Base-by-base conservation (phyloP, 1,140 invertebrate species). In the Eriosoma lanigerum region DNA sequence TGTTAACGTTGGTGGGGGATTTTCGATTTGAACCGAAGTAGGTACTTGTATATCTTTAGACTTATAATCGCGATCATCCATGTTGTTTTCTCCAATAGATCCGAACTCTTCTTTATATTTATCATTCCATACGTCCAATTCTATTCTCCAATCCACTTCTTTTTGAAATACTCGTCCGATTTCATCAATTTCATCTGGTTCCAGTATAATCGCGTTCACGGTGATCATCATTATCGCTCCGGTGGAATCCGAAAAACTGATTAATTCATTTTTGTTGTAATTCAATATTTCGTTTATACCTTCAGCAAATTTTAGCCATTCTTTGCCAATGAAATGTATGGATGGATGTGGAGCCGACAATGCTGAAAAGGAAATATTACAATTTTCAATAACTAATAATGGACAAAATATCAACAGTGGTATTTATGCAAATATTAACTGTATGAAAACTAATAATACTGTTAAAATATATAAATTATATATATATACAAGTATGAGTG, bases 71-170 rank as follows among this genome's bases (percentile, higher is more conserved):
- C 13, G 15, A n/a, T 78, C 6, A 8, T 60, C 15, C n/a, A 48
- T 13, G 4, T 44, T 26, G 32, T 60, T 48, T 29, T 76, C 56
- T n/a, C 21, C 21, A 0, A 44, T 24, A 4, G 52, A 10, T 12
- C 73, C 56, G 13, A 46, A 76, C n/a, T 32, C 12, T 46, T 44
- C 73, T 76, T 48, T 76, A 19, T 60, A 76, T n/a, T 60, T 76
- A 10, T 46, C 15, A n/a, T 76, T 76, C 73, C 73, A 76, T 5
- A 0, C 21, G 24, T 76, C 73, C 15, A 76, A 19, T 48, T 76
- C 73, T 21, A 10, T 60, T 26, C 54, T n/a, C 54, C 73, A 24
- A 12, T 24, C 13, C 3, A 60, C n/a, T 32, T 76, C 73, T 1
- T 60, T 60, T 6, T 60, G n/a, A 2, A 76, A 76, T 10, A 76